Base-by-base conservation (phyloP, 2,888 invertebrate species). In the Drosophila greeni region DNA sequence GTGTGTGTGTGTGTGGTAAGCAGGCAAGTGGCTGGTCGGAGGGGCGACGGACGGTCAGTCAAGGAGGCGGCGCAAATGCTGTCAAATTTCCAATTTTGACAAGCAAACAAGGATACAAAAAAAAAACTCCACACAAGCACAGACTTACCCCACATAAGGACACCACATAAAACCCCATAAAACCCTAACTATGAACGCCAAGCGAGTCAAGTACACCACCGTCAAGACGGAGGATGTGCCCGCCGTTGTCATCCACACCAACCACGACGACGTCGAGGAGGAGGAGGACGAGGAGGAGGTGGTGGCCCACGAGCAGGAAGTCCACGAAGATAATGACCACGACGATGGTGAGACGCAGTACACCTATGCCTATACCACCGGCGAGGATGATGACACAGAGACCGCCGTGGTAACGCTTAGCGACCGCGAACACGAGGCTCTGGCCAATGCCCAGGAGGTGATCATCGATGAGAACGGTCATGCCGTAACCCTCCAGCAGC, bases 381-480 rank as follows among this genome's bases (percentile, higher is more conserved):
- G 74, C n/a, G 75, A 82, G 0, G 84, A 82, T 1, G 86, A 87
- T 29, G 87, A 86, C 23, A 80, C 82, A 6, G 87, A 86, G 11
- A 75, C 82, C n/a, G 85, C 85, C n/a, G 87, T 87, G 42, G 87
- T 86, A 9, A 84, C 88, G 1, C 74, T 87, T 31, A 78, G 73
- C 23, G 83, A 81, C 31, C 76, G 78, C 12, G 80, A 82, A 5
- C 68, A 75, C 39, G 80, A 80, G 18, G 81, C 76, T 0, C 43
- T 83, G 39, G 69, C 68, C 33, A 82, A 80, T 52, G 74, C 81
- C 29, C 78, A 87, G 39, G 87, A 86, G 67, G 87, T 87, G 45
- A 87, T 87, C 14, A 87, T 88, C 36, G 86, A 87, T 67, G 87
- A 86, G 66, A 79, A 87, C 43, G 86, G 87, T 1, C 86, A 85